Conservation (phyloP, 2,113 vertebrate species). For the Hippopotamus amphibius region DNA sequence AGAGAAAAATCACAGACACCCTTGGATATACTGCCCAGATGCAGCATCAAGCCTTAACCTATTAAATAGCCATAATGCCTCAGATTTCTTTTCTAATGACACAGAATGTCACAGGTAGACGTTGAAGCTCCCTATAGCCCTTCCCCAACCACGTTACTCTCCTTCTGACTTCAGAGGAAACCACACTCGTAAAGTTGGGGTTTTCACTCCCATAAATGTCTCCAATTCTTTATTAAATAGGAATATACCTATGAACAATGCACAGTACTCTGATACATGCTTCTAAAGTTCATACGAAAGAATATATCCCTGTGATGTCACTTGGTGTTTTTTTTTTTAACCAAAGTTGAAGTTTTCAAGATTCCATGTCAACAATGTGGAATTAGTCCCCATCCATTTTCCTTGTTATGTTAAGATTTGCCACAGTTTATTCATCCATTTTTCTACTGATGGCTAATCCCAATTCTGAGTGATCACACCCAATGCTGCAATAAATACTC, state of each 20-base stretch:
- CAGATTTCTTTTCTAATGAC: background rate
- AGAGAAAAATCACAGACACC: background rate
- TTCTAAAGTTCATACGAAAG: background rate
- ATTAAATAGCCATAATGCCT: background rate
- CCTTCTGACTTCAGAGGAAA: background rate
- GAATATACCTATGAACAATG: background rate
- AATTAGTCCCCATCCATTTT: background rate
- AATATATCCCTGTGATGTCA: background rate
- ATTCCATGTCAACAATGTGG: too few species aligned
- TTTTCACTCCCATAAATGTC: background rate
- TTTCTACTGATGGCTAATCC: background rate
- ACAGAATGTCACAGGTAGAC: background rate
- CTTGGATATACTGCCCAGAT: background rate
- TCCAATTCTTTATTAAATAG: background rate
- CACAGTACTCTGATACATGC: background rate
- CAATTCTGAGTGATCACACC: background rate
- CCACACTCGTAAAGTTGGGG: background rate
- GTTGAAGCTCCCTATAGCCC: too few species aligned
- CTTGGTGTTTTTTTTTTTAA: background rate
- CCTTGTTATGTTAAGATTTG: background rate
- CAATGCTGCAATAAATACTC: background rate
- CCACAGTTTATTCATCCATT: too few species aligned
- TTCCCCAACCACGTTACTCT: too few species aligned
- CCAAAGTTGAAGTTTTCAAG: background rate
- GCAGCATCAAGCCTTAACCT: background rate